Percentiles rank a stretch among this genome's conserved stretches.
These are phyloP conservation scores for Megaleporinus macrocephalus DNA, from an alignment of 2,113 vertebrate species.

Conservation along the genomic window DNA sequence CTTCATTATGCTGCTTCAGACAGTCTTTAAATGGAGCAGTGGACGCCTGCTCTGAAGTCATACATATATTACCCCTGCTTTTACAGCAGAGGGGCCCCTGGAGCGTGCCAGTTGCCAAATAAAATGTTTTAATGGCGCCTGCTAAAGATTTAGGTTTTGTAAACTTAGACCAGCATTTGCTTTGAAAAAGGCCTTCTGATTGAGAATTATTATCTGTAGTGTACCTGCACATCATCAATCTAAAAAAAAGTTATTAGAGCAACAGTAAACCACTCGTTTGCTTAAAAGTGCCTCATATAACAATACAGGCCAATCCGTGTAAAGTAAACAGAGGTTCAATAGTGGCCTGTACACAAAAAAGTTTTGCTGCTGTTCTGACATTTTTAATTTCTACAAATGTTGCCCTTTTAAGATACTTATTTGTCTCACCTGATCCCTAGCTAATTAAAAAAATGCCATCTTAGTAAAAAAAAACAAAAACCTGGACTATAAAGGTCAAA, in stretches of 20 bases:
- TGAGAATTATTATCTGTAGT: not conserved
- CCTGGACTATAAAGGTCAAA: not conserved
- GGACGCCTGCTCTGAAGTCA: constrained; percentile 1
- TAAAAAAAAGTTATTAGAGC: constrained; percentile 4
- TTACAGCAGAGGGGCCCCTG: constrained; percentile 35
- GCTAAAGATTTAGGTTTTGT: constrained; percentile 21
- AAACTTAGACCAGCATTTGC: constrained; percentile 17
- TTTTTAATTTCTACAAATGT: not conserved
- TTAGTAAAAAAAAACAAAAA: not conserved
- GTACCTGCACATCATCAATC: not conserved
- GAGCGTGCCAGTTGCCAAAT: constrained; percentile 5
- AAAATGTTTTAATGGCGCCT: constrained; percentile 8
- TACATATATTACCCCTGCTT: constrained; percentile 50
- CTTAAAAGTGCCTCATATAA: not conserved
- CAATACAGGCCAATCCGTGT: not conserved
- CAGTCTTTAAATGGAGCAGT: constrained; percentile 47
- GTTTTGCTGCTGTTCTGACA: not conserved
- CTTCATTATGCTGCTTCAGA: constrained; percentile 55
- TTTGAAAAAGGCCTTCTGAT: not conserved
- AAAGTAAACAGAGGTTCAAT: not conserved
- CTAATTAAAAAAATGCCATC: not conserved
- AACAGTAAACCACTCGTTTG: not conserved
- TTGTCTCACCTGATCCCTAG: not conserved
- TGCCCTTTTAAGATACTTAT: not conserved
- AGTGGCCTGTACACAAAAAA: not conserved